Evolutionary conservation across 2,113 vertebrate species (phyloP), one percentile per base, ranked within the genome.

Genomic region (Trachemys scripta): DNA sequence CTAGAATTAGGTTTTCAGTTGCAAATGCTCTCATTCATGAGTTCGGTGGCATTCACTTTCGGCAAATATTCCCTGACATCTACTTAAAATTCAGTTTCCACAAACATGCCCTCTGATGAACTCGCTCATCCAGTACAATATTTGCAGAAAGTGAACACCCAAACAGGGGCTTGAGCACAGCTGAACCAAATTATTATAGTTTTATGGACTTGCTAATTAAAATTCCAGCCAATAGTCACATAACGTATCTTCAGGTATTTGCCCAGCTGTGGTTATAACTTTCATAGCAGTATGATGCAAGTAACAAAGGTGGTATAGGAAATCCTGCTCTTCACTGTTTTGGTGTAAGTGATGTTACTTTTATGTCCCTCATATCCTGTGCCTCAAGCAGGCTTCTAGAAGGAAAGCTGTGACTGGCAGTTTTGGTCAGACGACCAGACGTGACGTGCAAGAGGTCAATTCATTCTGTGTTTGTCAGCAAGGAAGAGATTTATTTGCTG

Each of bases 401-500:
- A 89, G 93, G 94, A 97, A 96, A 95, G 94, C 88, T 90, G 88
- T 95, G 95, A 96, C 90, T 96, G 91, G 91, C 94, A 95, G 89
- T 42, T 96, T 95, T 96, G 96, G 94, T 96, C 94, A 96, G 88
- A 95, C 94, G 82, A 94, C 91, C 89, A 97, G 94, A 97, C 92
- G 93, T 95, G 93, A 96, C 92, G 90, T 96, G 95, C 97, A 97
- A 97, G 91, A 95, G 96, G 95, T 95, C 93, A 95, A 95, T 95
- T 96, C 85, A 92, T 97, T 93, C 97, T 96, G 92, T 97, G 96
- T 97, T 94, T 97, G 97, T 98, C 94, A 96, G 96, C 95, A 94
- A 98, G 97, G 96, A 97, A 98, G 96, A 96, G 96, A 97, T 98
- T 98, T 97, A 98, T 98, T 96, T 98, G 98, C 97, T 95, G 95